Evolutionary conservation across 35 echinoderm and acorn worm genomes (phyloP), one percentile per base, ranked within the genome.

Genomic region (Lytechinus variegatus): DNA sequence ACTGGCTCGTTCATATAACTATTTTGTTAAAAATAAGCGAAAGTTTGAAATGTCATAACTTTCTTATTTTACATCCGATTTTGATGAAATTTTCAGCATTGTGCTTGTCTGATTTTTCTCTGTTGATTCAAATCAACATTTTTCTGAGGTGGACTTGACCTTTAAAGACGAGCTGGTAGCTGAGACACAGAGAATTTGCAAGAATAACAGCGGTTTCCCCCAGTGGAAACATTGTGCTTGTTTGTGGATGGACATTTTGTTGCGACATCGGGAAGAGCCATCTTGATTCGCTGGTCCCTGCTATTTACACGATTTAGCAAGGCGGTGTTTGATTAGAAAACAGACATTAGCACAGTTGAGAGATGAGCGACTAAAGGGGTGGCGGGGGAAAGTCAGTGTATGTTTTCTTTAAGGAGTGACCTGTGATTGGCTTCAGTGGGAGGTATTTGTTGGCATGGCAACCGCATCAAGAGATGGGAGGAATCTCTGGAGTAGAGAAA

Each of bases 301-400:
- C 88, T 44, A 90, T 54, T 54, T 52, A 90, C 88, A 90, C 28
- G 88, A 90, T 90, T 90, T 54, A 90, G 88, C 88, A 33, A 33
- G 88, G 27, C 88, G 29, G 88, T 90, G 88, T 90, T 90, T 90
- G 9, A 90, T 52, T 12, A n/a, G 88, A 90, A 90, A 90, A 90
- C 88, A 90, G 88, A 90, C 88, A 52, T 90, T 90, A 90, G 88
- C 88, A 12, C 10, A 90, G 88, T 54, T 90, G 88, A 90, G 28
- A 52, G 88, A 90, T 27, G n/a, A 21, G 88, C 66, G n/a, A 79
- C 66, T 79, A 24, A 79, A 8, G 66, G 66, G 66, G 19, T 4
- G 66, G 4, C 10, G 16, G 21, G 8, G 6, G 2, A 79, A 79
- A 79, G 66, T 24, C 66, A 79, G 4, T 79, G 66, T 79, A 79